Evolutionary conservation across 2,888 invertebrate genomes (phyloP).

Genomic region (Agrypnus murinus): DNA sequence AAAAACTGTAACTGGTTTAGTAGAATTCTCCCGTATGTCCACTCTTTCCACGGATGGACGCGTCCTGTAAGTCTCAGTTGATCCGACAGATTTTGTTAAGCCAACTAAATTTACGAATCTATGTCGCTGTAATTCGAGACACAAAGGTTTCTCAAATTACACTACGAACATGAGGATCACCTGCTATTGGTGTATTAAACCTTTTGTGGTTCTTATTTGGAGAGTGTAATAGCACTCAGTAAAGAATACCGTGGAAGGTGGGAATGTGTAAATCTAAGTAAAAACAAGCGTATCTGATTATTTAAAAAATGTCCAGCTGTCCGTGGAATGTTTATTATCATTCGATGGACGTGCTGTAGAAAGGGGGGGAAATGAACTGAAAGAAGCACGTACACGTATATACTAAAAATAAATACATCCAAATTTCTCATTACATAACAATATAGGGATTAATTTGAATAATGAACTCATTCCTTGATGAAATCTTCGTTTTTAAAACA

Average conservation of each 20-base stretch:
- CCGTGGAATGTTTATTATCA: neutral
- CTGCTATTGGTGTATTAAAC: neutral
- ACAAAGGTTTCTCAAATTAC: neutral
- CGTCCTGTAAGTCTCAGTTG: neutral
- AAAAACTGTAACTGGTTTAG: neutral
- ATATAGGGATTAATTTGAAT: too few species aligned
- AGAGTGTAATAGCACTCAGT: neutral
- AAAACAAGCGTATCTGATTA: neutral
- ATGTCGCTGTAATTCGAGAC: neutral
- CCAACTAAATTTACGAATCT: neutral
- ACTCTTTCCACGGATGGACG: neutral
- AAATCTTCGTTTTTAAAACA: too few species aligned
- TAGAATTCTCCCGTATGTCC: neutral
- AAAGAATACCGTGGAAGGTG: neutral
- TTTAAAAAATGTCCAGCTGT: neutral
- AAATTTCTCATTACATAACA: too few species aligned
- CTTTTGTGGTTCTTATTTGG: neutral
- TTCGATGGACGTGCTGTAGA: too few species aligned
- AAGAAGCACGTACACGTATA: too few species aligned
- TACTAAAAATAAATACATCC: too few species aligned
- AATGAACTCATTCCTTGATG: too few species aligned
- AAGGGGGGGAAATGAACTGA: too few species aligned
- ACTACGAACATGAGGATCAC: neutral
- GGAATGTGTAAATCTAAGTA: too few species aligned
- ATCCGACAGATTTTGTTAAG: neutral